phyloP scores from a whole-genome alignment of 2,888 invertebrate species.

The Hoplodrina ambigua region DNA sequence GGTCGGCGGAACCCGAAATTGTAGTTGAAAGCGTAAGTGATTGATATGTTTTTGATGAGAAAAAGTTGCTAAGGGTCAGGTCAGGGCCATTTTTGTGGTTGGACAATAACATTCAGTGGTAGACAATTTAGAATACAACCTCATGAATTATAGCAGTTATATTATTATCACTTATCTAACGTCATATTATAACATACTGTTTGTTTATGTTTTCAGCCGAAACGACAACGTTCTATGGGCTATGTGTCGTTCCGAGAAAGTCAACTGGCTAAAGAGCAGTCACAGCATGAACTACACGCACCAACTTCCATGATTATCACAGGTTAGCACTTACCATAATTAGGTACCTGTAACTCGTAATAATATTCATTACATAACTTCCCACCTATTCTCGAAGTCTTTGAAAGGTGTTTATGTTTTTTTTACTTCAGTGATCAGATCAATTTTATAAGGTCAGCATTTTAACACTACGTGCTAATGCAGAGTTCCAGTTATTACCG shows the following conservation, averaged over 20 bases:
- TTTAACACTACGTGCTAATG: too few species aligned
- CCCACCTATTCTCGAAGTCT: too few species aligned
- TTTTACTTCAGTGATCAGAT: too few species aligned
- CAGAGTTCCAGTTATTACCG: too few species aligned
- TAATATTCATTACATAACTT: not conserved
- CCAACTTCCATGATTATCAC: slow-evolving; percentile 12
- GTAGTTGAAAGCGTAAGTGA: slow-evolving; percentile 61
- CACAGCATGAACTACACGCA: slow-evolving; percentile 8
- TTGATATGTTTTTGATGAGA: not conserved
- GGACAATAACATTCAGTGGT: not conserved
- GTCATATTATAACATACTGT: not conserved
- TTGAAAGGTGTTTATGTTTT: too few species aligned
- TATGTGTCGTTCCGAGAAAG: slow-evolving; percentile 69
- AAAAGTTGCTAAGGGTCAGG: too few species aligned
- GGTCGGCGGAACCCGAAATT: slow-evolving; percentile 57
- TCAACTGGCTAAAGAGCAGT: slow-evolving; percentile 48
- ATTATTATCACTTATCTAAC: not conserved
- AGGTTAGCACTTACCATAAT: slow-evolving; percentile 52
- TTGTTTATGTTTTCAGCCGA: slow-evolving; percentile 70
- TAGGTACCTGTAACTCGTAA: not conserved
- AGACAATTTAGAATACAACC: not conserved
- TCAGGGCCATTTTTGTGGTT: too few species aligned
- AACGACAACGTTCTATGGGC: slow-evolving; percentile 71
- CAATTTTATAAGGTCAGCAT: too few species aligned
- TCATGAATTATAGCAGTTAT: not conserved